Evolutionary conservation across 2,113 vertebrate species (phyloP).

Genomic region (Cyprinodon variegatus): DNA sequence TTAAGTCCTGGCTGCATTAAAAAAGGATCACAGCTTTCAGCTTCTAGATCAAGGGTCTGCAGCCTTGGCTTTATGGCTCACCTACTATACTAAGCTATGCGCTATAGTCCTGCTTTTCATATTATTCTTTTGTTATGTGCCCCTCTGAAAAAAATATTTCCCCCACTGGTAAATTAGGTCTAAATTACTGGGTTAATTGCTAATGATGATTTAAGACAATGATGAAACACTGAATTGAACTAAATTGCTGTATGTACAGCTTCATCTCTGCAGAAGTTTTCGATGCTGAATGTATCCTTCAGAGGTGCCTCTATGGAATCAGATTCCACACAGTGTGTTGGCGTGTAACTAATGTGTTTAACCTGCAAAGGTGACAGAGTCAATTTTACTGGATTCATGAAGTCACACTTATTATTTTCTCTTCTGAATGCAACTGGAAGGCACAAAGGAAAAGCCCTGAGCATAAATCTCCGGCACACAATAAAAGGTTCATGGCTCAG

Average conservation of each 20-base stretch:
- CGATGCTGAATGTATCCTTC: slow-evolving; percentile 21
- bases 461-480: slow-evolving; percentile 17
- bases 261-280: slow-evolving; percentile 18
- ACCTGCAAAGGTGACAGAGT: slow-evolving; percentile 44
- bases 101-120: too few relatives aligned
- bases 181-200: background rate
- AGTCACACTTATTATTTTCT: slow-evolving; percentile 36
- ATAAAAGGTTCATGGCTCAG: slow-evolving; percentile 19
- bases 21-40: too few relatives aligned
- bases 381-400: slow-evolving; percentile 27
- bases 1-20: too few relatives aligned
- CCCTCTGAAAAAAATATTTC: too few relatives aligned
- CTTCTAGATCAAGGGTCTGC: too few relatives aligned
- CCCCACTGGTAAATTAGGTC: background rate
- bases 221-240: background rate
- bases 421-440: slow-evolving; percentile 7
- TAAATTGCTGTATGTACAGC: slow-evolving; percentile 6
- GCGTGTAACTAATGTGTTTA: slow-evolving; percentile 44
- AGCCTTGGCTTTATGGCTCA: too few relatives aligned
- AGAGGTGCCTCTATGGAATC: slow-evolving; percentile 20
- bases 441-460: background rate
- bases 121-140: too few relatives aligned
- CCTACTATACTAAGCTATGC: too few relatives aligned
- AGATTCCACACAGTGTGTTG: slow-evolving; percentile 16
- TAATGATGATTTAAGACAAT: background rate